Percentiles rank a stretch among this genome's conserved stretches.
Evolutionary conservation across 1,140 invertebrate genomes (phyloP).

Genomic region (Calycopis cecrops): DNA sequence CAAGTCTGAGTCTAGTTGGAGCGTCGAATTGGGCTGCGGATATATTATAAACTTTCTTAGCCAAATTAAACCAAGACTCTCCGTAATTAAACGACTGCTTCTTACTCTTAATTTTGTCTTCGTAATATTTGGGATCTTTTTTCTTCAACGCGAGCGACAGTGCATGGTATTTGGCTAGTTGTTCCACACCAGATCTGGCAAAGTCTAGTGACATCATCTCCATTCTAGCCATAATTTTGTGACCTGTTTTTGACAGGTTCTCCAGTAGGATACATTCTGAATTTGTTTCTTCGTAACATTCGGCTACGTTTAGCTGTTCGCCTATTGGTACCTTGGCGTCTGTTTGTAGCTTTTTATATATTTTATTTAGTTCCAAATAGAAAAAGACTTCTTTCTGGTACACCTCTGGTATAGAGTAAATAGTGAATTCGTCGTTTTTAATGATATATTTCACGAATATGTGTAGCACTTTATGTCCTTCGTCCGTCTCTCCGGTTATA

Average conservation of each 20-base stretch:
- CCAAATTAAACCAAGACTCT: slow-evolving; percentile 36
- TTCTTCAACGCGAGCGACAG: slow-evolving; percentile 44
- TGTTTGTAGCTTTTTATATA: slow-evolving; percentile 38
- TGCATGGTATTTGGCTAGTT: slow-evolving; percentile 48
- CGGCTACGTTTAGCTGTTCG: slow-evolving; percentile 39
- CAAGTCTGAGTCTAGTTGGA: slow-evolving; percentile 29
- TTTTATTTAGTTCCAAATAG: slow-evolving; percentile 37
- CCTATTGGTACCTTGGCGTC: slow-evolving; percentile 32
- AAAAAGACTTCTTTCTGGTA: slow-evolving; percentile 40
- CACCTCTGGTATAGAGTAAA: slow-evolving; percentile 36
- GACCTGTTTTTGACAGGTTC: slow-evolving; percentile 42
- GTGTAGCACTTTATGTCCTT: slow-evolving; percentile 30
- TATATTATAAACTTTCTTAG: slow-evolving; percentile 33
- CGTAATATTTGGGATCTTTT: slow-evolving; percentile 37
- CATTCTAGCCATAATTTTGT: slow-evolving; percentile 35
- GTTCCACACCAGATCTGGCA: slow-evolving; percentile 37
- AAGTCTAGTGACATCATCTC: slow-evolving; percentile 39
- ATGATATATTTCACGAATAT: slow-evolving; percentile 51
- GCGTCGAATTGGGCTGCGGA: slow-evolving; percentile 31
- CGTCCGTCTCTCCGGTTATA: slow-evolving; percentile 21
- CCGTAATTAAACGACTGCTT: slow-evolving; percentile 43
- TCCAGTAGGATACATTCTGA: slow-evolving; percentile 44
- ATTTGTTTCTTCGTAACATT: slow-evolving; percentile 39
- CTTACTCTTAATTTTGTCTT: slow-evolving; percentile 36
- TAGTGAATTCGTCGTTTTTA: slow-evolving; percentile 35